Conservation (phyloP, 2,888 invertebrate genomes). For the Harmothoe impar region DNA sequence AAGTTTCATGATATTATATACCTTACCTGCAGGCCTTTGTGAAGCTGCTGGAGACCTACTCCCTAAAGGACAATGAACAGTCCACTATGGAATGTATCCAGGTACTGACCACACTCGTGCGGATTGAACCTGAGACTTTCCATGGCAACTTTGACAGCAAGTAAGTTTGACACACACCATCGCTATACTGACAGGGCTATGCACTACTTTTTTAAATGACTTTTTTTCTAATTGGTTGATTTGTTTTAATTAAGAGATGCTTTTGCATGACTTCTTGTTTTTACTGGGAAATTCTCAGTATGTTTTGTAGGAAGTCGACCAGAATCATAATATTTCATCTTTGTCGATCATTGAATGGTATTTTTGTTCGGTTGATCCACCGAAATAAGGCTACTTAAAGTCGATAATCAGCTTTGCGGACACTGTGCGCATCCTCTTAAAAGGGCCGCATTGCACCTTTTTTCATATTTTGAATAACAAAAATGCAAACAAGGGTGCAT, state of each 20-base stretch:
- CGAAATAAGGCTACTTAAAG: no score
- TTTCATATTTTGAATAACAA: no score
- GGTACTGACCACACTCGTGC: slow-evolving; percentile 80
- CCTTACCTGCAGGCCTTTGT: slow-evolving; percentile 60
- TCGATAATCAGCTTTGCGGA: no score
- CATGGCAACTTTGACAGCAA: slow-evolving; percentile 58
- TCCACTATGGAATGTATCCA: slow-evolving; percentile 83
- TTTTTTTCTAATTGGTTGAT: not conserved
- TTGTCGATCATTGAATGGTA: no score
- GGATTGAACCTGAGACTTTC: slow-evolving; percentile 60
- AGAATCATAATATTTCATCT: not conserved
- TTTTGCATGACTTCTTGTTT: not conserved
- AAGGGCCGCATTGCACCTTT: no score
- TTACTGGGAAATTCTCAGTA: not conserved
- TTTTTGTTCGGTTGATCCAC: no score
- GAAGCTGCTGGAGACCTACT: slow-evolving; percentile 82
- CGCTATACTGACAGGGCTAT: not conserved
- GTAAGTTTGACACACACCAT: not conserved
- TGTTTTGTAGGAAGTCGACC: not conserved
- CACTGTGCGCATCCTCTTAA: no score
- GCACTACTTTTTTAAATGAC: not conserved
- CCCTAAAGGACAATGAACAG: slow-evolving; percentile 83
- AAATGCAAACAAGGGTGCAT: no score
- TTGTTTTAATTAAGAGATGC: not conserved
- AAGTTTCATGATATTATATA: no score